These are phyloP conservation scores for Lepidocyrtinus sp. DNA, from an alignment of 2,888 invertebrate species.

Conservation along the genomic window DNA sequence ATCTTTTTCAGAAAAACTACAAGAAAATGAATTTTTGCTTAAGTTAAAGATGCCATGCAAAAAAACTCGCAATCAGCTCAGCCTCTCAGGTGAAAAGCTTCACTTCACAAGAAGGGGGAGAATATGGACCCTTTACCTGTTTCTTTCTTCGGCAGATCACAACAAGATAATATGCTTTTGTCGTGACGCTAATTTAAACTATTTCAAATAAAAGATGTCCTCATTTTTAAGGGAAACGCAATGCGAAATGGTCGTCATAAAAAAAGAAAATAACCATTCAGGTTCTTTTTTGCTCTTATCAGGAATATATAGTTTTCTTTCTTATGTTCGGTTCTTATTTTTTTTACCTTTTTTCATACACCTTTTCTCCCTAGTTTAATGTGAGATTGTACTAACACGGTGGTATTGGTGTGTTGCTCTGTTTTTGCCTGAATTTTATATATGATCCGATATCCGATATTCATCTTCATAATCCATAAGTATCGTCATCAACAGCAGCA, in stretches of 20 bases:
- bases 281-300: not conserved
- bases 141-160: no score
- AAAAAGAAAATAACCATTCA: not conserved
- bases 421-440: conserved; percentile 31
- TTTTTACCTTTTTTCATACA: conserved; percentile 23
- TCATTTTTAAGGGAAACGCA: not conserved
- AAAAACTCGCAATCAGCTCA: no score
- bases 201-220: not conserved
- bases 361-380: conserved; percentile 5
- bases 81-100: not conserved
- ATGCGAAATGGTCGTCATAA: not conserved
- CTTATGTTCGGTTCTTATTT: not conserved
- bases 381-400: not conserved
- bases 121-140: not conserved
- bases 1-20: not conserved
- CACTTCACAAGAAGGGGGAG: not conserved
- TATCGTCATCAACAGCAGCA: conserved; percentile 20
- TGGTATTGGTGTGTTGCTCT: no score
- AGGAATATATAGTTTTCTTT: conserved; percentile 14
- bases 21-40: not conserved
- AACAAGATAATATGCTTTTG: no score
- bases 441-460: conserved; percentile 44
- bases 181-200: conserved; percentile 2
- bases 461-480: conserved; percentile 43
- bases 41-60: not conserved